Conservation (phyloP, 2,797 vertebrate genomes). For the Orientallactaga sibirica region DNA sequence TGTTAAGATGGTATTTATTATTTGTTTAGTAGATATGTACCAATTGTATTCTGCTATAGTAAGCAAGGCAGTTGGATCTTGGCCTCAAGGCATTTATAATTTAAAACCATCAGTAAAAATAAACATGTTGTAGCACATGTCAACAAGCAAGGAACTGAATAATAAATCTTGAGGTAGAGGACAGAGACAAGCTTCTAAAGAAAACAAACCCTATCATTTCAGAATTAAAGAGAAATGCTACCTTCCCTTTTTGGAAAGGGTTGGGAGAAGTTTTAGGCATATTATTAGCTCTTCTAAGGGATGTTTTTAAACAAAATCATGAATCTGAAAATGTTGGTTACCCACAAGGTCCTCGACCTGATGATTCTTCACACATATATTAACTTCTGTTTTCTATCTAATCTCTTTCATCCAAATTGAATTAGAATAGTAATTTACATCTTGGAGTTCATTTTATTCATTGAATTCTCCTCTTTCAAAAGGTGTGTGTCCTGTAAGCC, state of each 20-base stretch:
- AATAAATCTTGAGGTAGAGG: conserved; percentile 52
- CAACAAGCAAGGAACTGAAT: conserved; percentile 42
- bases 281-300: not conserved
- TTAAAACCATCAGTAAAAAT: conserved; percentile 69
- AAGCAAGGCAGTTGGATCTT: conserved; percentile 64
- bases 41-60: conserved; percentile 38
- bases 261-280: not conserved
- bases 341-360: not conserved
- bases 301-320: conserved; percentile 9
- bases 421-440: conserved; percentile 36
- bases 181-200: conserved; percentile 33
- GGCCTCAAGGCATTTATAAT: conserved; percentile 65
- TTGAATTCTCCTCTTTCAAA: not conserved
- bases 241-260: not conserved
- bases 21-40: conserved; percentile 34
- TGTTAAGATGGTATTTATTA: conserved; percentile 40
- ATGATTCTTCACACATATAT: not conserved
- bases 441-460: conserved; percentile 25
- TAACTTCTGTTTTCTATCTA: not conserved
- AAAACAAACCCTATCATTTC: not conserved
- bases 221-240: conserved; percentile 35
- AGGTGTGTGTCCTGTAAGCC: conserved; percentile 11
- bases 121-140: conserved; percentile 51
- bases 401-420: not conserved
- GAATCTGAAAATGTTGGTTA: not conserved